These are phyloP conservation scores for Drosophila longiperda DNA, from an alignment of 2,888 invertebrate species.

Conservation along the genomic window DNA sequence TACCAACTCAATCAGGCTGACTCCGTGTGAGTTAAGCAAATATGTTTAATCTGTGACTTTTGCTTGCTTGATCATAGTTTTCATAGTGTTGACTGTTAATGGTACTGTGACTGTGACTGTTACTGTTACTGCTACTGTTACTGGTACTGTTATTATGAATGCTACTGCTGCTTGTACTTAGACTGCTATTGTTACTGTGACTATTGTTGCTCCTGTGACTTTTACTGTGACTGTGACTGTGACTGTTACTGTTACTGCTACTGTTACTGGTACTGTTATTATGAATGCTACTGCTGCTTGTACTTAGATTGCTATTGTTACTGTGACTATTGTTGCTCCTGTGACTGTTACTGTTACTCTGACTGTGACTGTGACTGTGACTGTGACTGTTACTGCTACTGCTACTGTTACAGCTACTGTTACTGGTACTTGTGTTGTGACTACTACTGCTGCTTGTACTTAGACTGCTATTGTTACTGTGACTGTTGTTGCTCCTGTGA, in stretches of 20 bases:
- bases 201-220: too few species aligned
- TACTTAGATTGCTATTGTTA: too few species aligned
- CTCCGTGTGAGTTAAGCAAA: slow-evolving; percentile 2
- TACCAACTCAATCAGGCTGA: not conserved
- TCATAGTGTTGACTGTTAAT: not conserved
- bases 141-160: not conserved
- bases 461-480: not conserved
- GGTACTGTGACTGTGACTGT: too few species aligned
- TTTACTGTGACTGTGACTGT: too few species aligned
- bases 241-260: too few species aligned
- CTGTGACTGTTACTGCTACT: not conserved
- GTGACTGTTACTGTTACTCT: too few species aligned
- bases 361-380: too few species aligned
- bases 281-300: too few species aligned
- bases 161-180: too few species aligned
- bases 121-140: not conserved
- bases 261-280: too few species aligned
- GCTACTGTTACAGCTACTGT: not conserved
- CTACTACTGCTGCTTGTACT: too few species aligned
- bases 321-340: too few species aligned
- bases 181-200: not conserved
- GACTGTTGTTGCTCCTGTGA: not conserved
- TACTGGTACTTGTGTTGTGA: not conserved
- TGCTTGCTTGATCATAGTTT: not conserved
- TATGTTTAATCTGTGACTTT: not conserved